A percentile compares a stretch with the other conserved stretches of the same genome.
Evolutionary conservation across 2,797 vertebrate genomes (phyloP).

Genomic region (Cephalopachus bancanus): DNA sequence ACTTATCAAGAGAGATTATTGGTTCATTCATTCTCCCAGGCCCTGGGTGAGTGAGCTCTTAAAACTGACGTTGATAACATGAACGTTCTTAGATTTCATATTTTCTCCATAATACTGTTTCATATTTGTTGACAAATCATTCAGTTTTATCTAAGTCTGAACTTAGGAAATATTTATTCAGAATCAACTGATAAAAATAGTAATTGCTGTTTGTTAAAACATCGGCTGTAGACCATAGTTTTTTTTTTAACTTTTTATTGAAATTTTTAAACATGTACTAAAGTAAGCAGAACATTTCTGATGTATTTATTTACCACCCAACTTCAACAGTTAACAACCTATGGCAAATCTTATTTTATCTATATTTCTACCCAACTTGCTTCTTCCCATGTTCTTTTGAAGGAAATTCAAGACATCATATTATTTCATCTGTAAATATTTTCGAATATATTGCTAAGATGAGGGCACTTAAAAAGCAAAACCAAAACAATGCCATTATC

Average conservation of each 20-base stretch:
- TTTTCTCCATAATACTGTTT: slow-evolving; percentile 43
- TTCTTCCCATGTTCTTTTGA: not conserved
- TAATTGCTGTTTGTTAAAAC: slow-evolving; percentile 39
- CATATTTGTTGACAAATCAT: not conserved
- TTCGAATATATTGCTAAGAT: not conserved
- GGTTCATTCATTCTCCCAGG: slow-evolving; percentile 68
- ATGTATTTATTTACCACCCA: not conserved
- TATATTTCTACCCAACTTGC: not conserved
- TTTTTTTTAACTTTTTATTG: not conserved
- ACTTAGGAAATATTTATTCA: slow-evolving; percentile 37
- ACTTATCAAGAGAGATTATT: slow-evolving; percentile 64
- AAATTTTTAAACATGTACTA: not conserved
- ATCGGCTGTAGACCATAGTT: not conserved
- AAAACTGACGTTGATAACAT: not conserved
- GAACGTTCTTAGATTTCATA: slow-evolving; percentile 53
- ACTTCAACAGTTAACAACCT: not conserved
- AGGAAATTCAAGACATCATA: not conserved
- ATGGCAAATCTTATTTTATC: slow-evolving; percentile 22
- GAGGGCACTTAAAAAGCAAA: not conserved
- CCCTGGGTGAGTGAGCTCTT: slow-evolving; percentile 62
- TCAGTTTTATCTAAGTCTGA: slow-evolving; percentile 6
- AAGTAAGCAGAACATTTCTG: not conserved
- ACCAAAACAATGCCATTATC: not conserved
- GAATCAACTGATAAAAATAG: slow-evolving; percentile 24
- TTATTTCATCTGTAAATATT: slow-evolving; percentile 28